phyloP scores from a whole-genome alignment of 2,113 vertebrate genomes.

The Thalassarche chlororhynchos region DNA sequence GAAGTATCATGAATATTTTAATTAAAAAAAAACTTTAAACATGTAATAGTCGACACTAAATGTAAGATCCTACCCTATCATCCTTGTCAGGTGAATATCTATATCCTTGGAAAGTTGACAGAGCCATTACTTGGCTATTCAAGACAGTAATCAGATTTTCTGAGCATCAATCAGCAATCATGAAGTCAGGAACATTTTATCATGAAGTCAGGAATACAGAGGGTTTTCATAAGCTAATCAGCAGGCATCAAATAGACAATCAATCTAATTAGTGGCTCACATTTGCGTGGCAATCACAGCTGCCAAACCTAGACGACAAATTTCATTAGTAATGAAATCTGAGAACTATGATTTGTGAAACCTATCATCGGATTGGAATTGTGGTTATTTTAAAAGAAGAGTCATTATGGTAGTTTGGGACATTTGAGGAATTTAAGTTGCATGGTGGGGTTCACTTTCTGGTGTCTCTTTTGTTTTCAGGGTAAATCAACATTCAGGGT shows the following conservation, averaged over 20 bases:
- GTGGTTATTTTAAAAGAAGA: constrained; percentile 29
- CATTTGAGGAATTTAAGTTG: constrained; percentile 17
- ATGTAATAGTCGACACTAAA: constrained; percentile 11
- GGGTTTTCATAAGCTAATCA: constrained; percentile 81
- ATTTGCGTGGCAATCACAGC: constrained; percentile 77
- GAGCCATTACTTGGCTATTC: constrained; percentile 75
- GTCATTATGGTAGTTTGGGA: not conserved
- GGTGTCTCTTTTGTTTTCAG: not conserved
- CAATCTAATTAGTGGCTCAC: constrained; percentile 80
- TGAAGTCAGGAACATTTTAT: constrained; percentile 75
- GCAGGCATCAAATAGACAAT: constrained; percentile 81
- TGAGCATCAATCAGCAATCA: constrained; percentile 79
- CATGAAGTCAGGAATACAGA: constrained; percentile 75
- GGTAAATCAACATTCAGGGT: not conserved
- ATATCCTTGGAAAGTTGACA: constrained; percentile 71
- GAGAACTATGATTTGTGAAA: constrained; percentile 70
- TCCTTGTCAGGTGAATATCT: constrained; percentile 66
- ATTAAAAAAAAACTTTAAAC: not conserved
- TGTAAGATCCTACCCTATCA: constrained; percentile 4
- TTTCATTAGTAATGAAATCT: constrained; percentile 78
- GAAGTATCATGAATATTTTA: not conserved
- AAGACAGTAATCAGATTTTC: constrained; percentile 78
- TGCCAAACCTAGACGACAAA: constrained; percentile 70
- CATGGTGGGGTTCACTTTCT: not conserved
- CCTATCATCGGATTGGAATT: constrained; percentile 61